phyloP scores from a whole-genome alignment of 2,797 vertebrate species.

The Cetoscarus ocellatus region DNA sequence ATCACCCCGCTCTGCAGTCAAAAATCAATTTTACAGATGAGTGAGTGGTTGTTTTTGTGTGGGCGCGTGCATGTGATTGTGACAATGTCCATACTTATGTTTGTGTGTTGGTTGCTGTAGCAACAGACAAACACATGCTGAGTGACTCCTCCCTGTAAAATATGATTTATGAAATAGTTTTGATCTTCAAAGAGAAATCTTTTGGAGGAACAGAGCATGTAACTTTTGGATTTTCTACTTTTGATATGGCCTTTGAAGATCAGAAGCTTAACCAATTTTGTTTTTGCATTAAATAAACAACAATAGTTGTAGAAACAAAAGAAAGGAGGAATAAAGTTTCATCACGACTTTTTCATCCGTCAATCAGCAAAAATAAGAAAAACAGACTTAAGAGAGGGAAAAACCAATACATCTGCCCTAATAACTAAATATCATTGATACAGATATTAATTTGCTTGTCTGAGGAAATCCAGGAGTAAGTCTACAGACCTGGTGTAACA shows the following conservation, averaged over 20 bases:
- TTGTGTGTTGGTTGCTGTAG: slow-evolving; percentile 56
- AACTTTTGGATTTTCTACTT: slow-evolving; percentile 51
- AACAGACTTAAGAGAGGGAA: slow-evolving; percentile 24
- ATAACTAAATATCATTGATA: not conserved
- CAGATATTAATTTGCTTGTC: no score
- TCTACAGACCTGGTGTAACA: slow-evolving; percentile 8
- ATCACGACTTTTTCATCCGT: slow-evolving; percentile 10
- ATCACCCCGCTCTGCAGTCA: slow-evolving; percentile 43
- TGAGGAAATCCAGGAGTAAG: no score
- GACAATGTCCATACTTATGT: slow-evolving; percentile 27
- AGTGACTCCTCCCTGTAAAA: slow-evolving; percentile 58
- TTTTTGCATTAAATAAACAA: slow-evolving; percentile 56
- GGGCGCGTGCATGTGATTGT: slow-evolving; percentile 21
- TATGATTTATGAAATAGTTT: slow-evolving; percentile 76
- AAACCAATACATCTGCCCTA: slow-evolving; percentile 39
- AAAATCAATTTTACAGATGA: slow-evolving; percentile 48
- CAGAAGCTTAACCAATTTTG: slow-evolving; percentile 55
- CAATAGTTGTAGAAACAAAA: slow-evolving; percentile 44
- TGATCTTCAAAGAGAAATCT: slow-evolving; percentile 73
- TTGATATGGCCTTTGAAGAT: slow-evolving; percentile 70
- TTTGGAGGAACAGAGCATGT: slow-evolving; percentile 45
- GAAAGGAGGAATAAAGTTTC: slow-evolving; percentile 2
- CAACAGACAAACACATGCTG: slow-evolving; percentile 52
- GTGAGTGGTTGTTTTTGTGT: slow-evolving; percentile 24
- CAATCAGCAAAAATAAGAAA: no score